Evolutionary conservation across 1,140 invertebrate species (phyloP), one percentile per base, ranked within the genome.

Genomic region (Zaprionus kolodkinae): DNA sequence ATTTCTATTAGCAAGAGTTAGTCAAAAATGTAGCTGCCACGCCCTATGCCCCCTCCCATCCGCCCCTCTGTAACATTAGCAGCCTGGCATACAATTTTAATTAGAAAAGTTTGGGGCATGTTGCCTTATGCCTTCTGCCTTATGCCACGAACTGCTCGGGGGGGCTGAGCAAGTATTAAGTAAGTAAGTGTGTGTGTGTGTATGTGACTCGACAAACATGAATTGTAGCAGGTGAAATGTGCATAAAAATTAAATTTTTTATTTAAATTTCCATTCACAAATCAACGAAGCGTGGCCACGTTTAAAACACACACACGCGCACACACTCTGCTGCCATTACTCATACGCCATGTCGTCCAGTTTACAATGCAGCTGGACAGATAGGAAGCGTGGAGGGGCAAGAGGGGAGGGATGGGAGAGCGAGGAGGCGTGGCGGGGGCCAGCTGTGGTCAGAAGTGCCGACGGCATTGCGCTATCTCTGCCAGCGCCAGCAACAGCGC

Each of bases 21-120:
- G 67, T 30, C 45, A 6, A 55, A 55, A 67, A 36, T 43, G n/a
- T 30, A 9, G 43, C 56, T 10, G 54, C 38, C 17, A 33, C 48
- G 33, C 27, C 27, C 6, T 30, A 6, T 4, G 25, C 25, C 27
- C 27, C 21, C 15, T 5, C 11, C 27, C n/a, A 27, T 33, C 38
- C 12, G 45, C 21, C 30, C 30, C 55, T 25, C 38, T 40, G 38
- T 77, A 62, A 73, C 81, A 70, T 60, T 80, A 69, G 4, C 45
- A 50, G 45, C 56, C 50, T 65, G 70, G 78, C 76, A 74, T 81
- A 81, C 75, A 69, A 84, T 88, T 88, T 88, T 88, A 88, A 88
- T 88, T 88, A 88, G 85, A 88, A 88, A 88, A 88, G 74, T 88
- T 87, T 69, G 78, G 67, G 45, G 55, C 73, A 54, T 54, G 62